Evolutionary conservation across 2,797 vertebrate genomes (phyloP).

Genomic region (Myripristis jacobus): DNA sequence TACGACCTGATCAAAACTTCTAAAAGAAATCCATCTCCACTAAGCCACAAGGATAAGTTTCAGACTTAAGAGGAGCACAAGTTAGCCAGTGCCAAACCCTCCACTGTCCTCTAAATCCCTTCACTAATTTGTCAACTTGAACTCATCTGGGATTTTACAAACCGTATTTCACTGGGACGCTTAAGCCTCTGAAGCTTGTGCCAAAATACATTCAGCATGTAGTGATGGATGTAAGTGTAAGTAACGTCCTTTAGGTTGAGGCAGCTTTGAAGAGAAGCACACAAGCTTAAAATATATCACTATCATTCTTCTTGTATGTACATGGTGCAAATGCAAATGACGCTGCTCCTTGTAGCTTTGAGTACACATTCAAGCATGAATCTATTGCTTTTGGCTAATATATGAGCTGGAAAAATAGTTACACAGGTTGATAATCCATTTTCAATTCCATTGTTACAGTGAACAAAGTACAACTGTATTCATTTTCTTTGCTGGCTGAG

Average conservation of each 20-base stretch:
- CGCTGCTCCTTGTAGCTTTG: background rate
- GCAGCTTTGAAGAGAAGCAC: constrained; percentile 4
- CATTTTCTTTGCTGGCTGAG: background rate
- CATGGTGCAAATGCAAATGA: background rate
- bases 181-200: constrained; percentile 15
- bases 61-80: constrained; percentile 41
- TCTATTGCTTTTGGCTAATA: background rate
- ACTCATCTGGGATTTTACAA: constrained; percentile 27
- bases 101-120: constrained; percentile 20
- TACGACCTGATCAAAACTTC: constrained; percentile 17
- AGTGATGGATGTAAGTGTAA: constrained; percentile 10
- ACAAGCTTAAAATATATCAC: background rate
- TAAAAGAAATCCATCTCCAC: constrained; percentile 21
- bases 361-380: background rate
- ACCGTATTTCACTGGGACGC: constrained; percentile 4
- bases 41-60: constrained; percentile 45
- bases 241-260: constrained; percentile 6
- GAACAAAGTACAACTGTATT: background rate
- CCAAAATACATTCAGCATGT: constrained; percentile 6
- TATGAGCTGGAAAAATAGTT: too few species aligned
- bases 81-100: constrained; percentile 36
- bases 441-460: too few species aligned
- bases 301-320: background rate
- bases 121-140: constrained; percentile 40
- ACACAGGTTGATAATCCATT: background rate